Conservation (phyloP, 1,140 invertebrate species). For the Drosophila leontia region DNA sequence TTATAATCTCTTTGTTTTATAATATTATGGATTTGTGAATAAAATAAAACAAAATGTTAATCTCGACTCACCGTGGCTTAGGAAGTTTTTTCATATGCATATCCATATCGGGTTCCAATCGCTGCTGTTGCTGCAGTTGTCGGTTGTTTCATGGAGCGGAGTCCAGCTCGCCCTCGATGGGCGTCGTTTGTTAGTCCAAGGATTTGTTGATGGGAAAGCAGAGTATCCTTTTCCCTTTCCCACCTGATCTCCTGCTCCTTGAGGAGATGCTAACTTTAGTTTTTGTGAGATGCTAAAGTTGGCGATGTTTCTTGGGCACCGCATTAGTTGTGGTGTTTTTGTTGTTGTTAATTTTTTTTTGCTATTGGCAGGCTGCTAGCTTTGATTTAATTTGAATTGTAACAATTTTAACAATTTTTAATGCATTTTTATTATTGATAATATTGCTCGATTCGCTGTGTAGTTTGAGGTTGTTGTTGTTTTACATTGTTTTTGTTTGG, state of each 20-base stretch:
- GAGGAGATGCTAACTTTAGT: slow-evolving; percentile 13
- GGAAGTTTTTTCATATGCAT: slow-evolving; percentile 79
- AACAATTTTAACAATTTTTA: slow-evolving; percentile 67
- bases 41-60: too few species aligned
- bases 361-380: slow-evolving; percentile 72
- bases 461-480: slow-evolving; percentile 77
- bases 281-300: slow-evolving; percentile 24
- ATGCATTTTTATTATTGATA: slow-evolving; percentile 44
- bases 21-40: not conserved
- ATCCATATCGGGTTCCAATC: slow-evolving; percentile 65
- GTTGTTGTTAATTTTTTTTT: slow-evolving; percentile 45
- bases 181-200: slow-evolving; percentile 35
- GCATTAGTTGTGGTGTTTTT: slow-evolving; percentile 61
- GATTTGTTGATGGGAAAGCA: slow-evolving; percentile 14
- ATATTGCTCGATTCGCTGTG: slow-evolving; percentile 79
- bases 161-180: slow-evolving; percentile 51
- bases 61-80: slow-evolving; percentile 67
- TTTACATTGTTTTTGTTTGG: slow-evolving; percentile 48
- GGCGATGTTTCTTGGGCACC: slow-evolving; percentile 44
- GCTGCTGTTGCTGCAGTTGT: slow-evolving; percentile 33
- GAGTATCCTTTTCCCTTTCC: slow-evolving; percentile 10
- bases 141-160: slow-evolving; percentile 41
- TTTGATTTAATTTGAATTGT: slow-evolving; percentile 56
- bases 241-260: slow-evolving; percentile 14
- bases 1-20: not conserved